Percentiles rank a stretch among this genome's conserved stretches.
phyloP scores from a whole-genome alignment of 2,113 vertebrate species.

The Phrynosoma blainvillii region DNA sequence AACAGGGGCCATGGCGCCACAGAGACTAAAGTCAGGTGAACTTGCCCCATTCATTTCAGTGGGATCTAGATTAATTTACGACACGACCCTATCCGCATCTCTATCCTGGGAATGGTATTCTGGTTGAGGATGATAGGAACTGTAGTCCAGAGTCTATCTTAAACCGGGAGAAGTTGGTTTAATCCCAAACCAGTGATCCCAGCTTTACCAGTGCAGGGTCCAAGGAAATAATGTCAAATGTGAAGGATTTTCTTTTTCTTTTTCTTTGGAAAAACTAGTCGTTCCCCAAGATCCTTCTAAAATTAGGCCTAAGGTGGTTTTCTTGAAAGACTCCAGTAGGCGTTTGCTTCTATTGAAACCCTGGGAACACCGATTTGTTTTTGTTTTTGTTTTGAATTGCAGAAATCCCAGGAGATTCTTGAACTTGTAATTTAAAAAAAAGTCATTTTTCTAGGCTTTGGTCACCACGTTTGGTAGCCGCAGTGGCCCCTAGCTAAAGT shows the following conservation, averaged over 20 bases:
- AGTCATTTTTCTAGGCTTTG: not conserved
- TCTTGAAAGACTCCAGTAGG: not conserved
- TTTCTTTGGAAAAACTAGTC: not conserved
- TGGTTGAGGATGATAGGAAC: not conserved
- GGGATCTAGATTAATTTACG: too few relatives aligned
- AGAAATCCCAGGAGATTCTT: not conserved
- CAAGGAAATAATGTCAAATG: not conserved
- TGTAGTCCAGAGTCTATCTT: not conserved
- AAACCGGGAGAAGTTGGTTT: not conserved
- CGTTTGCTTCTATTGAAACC: not conserved
- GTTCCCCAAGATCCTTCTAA: not conserved
- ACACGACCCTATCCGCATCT: not conserved
- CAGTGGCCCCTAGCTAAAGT: not conserved
- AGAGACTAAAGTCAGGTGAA: not conserved
- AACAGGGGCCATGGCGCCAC: too few relatives aligned
- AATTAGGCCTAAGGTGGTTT: not conserved
- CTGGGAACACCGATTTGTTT: not conserved
- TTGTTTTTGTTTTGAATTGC: not conserved
- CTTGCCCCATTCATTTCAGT: not conserved
- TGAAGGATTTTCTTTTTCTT: too few relatives aligned
- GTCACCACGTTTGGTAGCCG: not conserved
- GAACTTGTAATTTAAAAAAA: not conserved
- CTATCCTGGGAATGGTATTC: too few relatives aligned
- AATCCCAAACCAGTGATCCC: not conserved
- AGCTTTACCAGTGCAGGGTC: too few relatives aligned